phyloP scores from a whole-genome alignment of 2,888 invertebrate genomes.

The Polydrusus cervinus region DNA sequence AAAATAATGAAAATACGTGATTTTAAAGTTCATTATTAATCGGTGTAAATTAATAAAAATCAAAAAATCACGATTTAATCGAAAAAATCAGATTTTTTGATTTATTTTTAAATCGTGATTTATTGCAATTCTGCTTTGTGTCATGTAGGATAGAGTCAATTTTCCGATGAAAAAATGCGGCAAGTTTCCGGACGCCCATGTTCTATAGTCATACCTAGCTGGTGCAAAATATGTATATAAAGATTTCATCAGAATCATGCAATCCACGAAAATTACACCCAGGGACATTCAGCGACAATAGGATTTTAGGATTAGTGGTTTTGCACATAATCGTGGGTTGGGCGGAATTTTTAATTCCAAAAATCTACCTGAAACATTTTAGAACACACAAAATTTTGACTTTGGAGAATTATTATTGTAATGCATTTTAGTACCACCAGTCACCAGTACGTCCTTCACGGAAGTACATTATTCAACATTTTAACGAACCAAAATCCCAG shows the following conservation, averaged over 20 bases:
- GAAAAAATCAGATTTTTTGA: too few species aligned
- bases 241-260: not conserved
- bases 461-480: not conserved
- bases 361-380: slow-evolving; percentile 15
- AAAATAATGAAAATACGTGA: too few species aligned
- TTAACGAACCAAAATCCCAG: not conserved
- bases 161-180: too few species aligned
- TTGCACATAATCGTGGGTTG: not conserved
- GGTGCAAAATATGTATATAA: not conserved
- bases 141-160: too few species aligned
- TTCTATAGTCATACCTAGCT: too few species aligned
- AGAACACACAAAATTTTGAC: slow-evolving; percentile 3
- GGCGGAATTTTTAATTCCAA: slow-evolving; percentile 1
- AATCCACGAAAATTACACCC: not conserved
- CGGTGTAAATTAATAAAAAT: too few species aligned
- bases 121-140: too few species aligned
- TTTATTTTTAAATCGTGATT: too few species aligned
- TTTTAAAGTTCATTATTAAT: too few species aligned
- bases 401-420: not conserved
- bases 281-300: not conserved
- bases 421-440: too few species aligned
- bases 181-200: too few species aligned
- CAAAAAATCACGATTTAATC: too few species aligned
- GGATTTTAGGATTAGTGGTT: slow-evolving; percentile 8
- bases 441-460: slow-evolving; percentile 1